phyloP scores from a whole-genome alignment of 2,113 vertebrate species.

The Tragelaphus scriptus region DNA sequence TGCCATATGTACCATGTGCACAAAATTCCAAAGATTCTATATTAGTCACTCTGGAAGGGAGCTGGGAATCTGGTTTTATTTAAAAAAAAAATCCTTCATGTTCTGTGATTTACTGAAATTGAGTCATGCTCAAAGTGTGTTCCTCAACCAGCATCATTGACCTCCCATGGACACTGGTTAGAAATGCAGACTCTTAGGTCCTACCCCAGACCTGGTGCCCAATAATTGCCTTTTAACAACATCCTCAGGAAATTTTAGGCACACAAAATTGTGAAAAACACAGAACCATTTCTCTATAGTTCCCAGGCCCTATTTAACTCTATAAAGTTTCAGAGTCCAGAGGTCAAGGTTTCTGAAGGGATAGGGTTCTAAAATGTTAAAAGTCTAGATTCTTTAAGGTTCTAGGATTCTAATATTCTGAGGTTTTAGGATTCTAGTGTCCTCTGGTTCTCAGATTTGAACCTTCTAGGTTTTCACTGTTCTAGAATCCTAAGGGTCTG shows the following conservation, averaged over 20 bases:
- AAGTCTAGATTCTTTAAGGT: not conserved
- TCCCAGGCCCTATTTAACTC: not conserved
- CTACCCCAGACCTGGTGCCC: not conserved
- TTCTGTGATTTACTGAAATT: not conserved
- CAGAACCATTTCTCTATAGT: not conserved
- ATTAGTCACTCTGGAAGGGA: not conserved
- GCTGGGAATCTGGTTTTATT: not conserved
- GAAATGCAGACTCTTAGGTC: not conserved
- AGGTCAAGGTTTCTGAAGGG: not conserved
- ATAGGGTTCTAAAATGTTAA: not conserved
- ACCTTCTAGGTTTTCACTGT: not conserved
- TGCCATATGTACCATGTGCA: not conserved
- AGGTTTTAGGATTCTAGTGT: not conserved
- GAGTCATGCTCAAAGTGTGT: accelerated
- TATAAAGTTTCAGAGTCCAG: not conserved
- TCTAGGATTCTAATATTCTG: not conserved
- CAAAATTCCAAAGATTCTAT: not conserved
- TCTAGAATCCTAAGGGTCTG: not conserved
- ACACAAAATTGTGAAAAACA: not conserved
- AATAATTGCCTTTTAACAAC: not conserved
- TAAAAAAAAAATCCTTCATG: not conserved
- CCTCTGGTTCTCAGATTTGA: not conserved
- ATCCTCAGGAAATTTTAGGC: not conserved
- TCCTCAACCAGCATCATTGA: not conserved
- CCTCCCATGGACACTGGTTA: no score